A percentile compares a stretch with the other conserved stretches of the same genome.
Evolutionary conservation across 2,113 vertebrate genomes (phyloP).

Genomic region (Peromyscus leucopus): DNA sequence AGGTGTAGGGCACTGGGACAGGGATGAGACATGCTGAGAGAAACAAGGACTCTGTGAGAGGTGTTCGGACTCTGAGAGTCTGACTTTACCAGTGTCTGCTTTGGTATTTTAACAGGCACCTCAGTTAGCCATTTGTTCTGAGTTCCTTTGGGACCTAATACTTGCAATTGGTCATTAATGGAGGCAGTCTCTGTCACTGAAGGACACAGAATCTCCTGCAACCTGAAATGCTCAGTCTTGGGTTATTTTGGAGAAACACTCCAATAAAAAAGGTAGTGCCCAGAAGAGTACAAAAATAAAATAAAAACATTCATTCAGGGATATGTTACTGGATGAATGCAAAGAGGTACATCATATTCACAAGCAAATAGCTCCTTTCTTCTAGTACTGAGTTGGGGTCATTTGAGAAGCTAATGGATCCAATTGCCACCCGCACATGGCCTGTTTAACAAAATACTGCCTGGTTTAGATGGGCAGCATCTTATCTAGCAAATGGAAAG

Average conservation of each 20-base stretch:
- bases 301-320: background rate
- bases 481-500: background rate
- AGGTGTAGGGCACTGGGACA: background rate
- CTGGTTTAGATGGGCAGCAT: background rate
- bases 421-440: background rate
- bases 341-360: background rate
- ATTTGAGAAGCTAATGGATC: background rate
- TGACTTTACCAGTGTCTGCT: background rate
- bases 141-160: background rate
- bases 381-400: background rate
- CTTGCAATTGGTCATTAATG: background rate
- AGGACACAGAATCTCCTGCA: background rate
- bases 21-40: background rate
- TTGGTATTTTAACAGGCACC: background rate
- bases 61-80: background rate
- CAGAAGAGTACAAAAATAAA: background rate
- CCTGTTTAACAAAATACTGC: background rate
- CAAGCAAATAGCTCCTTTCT: background rate
- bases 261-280: background rate
- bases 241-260: background rate
- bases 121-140: background rate
- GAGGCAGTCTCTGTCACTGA: background rate
- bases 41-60: background rate
- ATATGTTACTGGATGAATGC: background rate
- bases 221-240: background rate